phyloP scores from a whole-genome alignment of 2,113 vertebrate genomes.

The Sorex araneus region DNA sequence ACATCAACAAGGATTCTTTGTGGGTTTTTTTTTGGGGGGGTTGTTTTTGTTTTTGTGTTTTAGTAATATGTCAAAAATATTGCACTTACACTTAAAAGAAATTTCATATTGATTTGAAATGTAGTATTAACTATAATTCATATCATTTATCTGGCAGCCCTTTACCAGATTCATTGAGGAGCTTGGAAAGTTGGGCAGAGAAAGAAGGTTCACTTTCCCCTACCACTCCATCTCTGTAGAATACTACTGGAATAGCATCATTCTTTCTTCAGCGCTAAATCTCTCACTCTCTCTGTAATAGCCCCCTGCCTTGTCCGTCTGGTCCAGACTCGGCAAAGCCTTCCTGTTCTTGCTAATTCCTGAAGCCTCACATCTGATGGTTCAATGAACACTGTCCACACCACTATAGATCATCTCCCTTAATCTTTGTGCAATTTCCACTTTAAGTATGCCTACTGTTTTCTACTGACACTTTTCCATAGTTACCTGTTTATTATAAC shows the following conservation, averaged over 20 bases:
- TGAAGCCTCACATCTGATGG: background rate
- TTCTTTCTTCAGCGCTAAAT: background rate
- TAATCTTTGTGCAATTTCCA: background rate
- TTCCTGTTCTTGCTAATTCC: background rate
- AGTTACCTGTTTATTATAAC: background rate
- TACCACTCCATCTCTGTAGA: too few species aligned
- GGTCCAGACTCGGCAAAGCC: background rate
- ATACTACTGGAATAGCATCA: background rate
- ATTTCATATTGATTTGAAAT: background rate
- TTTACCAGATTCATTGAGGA: background rate
- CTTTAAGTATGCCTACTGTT: background rate
- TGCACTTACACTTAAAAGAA: background rate
- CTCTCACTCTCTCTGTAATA: background rate
- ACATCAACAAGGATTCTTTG: background rate
- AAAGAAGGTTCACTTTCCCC: background rate
- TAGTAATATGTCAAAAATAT: background rate
- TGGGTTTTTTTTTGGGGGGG: too few species aligned
- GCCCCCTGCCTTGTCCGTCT: too few species aligned
- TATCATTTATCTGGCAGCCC: background rate
- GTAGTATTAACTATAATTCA: background rate
- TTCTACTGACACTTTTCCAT: background rate
- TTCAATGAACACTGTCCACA: background rate
- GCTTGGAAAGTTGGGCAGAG: background rate
- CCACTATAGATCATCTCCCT: background rate
- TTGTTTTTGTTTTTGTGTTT: too few species aligned